Conservation (phyloP, 1,140 invertebrate genomes). For the Plodia interpunctella region DNA sequence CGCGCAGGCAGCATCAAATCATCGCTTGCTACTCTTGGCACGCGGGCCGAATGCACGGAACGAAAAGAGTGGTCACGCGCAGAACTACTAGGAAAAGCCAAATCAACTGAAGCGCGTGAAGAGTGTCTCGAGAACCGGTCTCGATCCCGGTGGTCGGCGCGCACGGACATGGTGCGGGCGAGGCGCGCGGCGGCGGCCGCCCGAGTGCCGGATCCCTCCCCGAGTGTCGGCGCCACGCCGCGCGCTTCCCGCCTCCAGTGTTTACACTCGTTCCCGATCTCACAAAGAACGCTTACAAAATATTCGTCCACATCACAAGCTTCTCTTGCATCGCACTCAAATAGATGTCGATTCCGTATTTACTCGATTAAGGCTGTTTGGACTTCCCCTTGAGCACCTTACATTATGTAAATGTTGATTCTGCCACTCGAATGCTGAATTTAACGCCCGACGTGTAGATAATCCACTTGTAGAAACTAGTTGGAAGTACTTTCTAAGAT, state of each 20-base stretch:
- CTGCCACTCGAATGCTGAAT: constrained; percentile 22
- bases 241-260: constrained; percentile 46
- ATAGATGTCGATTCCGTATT: constrained; percentile 45
- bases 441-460: constrained; percentile 4
- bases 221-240: constrained; percentile 29
- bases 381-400: constrained; percentile 31
- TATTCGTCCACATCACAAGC: constrained; percentile 34
- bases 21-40: constrained; percentile 62
- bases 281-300: constrained; percentile 56
- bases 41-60: constrained; percentile 64
- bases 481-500: background rate
- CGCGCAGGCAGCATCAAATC: constrained; percentile 67
- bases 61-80: constrained; percentile 62
- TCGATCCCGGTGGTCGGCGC: constrained; percentile 59
- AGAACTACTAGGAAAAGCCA: constrained; percentile 60
- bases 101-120: constrained; percentile 68
- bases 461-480: background rate
- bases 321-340: constrained; percentile 37
- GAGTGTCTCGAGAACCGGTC: constrained; percentile 65
- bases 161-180: constrained; percentile 65
- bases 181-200: constrained; percentile 62
- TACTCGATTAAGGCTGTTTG: constrained; percentile 46
- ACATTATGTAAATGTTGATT: constrained; percentile 35
- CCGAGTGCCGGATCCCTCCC: constrained; percentile 54
- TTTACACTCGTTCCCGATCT: constrained; percentile 60